A percentile compares a stretch with the other conserved stretches of the same genome.
phyloP scores from a whole-genome alignment of 1,140 invertebrate species.

The Panagrolaimus sp. region DNA sequence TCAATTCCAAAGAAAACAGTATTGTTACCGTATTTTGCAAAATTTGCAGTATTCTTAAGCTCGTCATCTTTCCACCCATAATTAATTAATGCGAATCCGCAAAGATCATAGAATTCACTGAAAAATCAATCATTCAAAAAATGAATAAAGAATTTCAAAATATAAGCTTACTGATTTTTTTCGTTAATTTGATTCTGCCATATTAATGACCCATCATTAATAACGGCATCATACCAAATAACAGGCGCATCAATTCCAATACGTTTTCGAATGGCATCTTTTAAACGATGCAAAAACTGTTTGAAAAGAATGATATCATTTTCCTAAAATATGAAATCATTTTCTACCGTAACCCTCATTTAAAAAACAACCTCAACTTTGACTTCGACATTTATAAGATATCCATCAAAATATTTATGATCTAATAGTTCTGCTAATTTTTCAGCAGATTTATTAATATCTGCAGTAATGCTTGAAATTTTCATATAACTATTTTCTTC shows the following conservation, averaged over 20 bases:
- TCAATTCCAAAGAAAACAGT: conserved; percentile 1
- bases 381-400: conserved; percentile 4
- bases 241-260: background rate
- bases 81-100: background rate
- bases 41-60: background rate
- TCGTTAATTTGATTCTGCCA: background rate
- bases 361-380: background rate
- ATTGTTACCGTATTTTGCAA: background rate
- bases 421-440: background rate
- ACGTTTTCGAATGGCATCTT: background rate
- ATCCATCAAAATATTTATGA: background rate
- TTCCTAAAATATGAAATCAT: background rate
- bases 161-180: background rate
- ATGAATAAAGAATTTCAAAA: too few relatives aligned
- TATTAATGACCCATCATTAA: background rate
- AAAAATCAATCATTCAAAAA: too few relatives aligned
- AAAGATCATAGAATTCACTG: background rate
- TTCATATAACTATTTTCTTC: background rate
- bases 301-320: background rate
- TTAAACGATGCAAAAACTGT: background rate
- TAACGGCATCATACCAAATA: conserved; percentile 1
- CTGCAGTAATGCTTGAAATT: background rate
- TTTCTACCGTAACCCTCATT: background rate
- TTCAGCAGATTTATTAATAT: background rate
- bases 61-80: conserved; percentile 6